A percentile compares a stretch with the other conserved stretches of the same genome.
Conservation (phyloP, 1,140 invertebrate genomes). For the Rhopalosiphum padi region DNA sequence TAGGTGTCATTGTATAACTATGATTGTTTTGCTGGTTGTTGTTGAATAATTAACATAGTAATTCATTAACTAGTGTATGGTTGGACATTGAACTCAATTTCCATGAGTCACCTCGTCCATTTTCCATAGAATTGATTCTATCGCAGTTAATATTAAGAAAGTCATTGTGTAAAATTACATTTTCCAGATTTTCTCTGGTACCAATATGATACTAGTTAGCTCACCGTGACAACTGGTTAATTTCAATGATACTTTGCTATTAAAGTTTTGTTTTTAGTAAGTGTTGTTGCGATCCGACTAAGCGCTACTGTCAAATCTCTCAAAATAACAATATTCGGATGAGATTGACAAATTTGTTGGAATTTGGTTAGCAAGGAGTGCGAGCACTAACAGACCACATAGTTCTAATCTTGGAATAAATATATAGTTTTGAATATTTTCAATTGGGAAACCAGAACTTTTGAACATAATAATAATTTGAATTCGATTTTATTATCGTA, state of each 20-base stretch:
- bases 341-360: not conserved
- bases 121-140: not conserved
- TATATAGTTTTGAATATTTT: not conserved
- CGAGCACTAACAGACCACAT: too few relatives aligned
- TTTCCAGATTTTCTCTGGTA: not conserved
- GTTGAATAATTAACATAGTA: too few relatives aligned
- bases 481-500: not conserved
- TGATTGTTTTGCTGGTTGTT: too few relatives aligned
- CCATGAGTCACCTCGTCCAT: not conserved
- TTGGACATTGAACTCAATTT: not conserved
- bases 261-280: not conserved
- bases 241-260: not conserved
- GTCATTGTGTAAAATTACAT: not conserved
- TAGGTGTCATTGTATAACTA: too few relatives aligned
- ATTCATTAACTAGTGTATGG: not conserved
- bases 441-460: not conserved
- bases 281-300: not conserved
- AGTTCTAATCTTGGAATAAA: not conserved
- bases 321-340: not conserved
- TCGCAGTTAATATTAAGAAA: not conserved
- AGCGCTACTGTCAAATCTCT: not conserved
- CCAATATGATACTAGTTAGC: not conserved
- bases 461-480: not conserved
- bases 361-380: not conserved
- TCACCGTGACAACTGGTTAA: not conserved